These are phyloP conservation scores for Ceuthmochares aereus DNA, from an alignment of 2,113 vertebrate species.

Conservation along the genomic window DNA sequence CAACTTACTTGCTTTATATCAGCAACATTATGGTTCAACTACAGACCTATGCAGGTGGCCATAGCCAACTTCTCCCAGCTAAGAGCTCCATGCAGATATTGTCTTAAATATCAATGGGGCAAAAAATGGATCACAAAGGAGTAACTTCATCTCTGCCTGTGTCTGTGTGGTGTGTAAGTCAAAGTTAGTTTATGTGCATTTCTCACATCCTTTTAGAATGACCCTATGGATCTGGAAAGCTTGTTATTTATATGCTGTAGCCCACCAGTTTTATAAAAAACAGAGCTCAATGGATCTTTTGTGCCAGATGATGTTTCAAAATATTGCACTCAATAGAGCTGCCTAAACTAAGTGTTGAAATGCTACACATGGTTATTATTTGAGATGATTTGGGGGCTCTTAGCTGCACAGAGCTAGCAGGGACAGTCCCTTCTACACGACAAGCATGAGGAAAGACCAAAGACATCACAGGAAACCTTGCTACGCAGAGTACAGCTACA, in stretches of 20 bases:
- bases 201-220: neutral
- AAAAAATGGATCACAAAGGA: neutral
- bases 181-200: neutral
- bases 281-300: neutral
- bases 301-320: neutral
- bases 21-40: neutral
- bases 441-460: neutral
- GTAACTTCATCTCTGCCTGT: neutral
- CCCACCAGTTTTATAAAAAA: neutral
- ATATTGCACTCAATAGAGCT: neutral
- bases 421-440: neutral
- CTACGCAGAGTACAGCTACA: neutral
- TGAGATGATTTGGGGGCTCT: neutral
- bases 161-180: neutral
- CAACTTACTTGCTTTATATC: neutral
- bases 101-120: neutral
- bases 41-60: neutral
- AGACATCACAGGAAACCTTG: neutral
- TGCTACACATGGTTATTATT: neutral
- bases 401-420: neutral
- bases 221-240: neutral
- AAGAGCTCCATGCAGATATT: neutral
- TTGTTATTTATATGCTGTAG: neutral
- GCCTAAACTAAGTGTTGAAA: neutral
- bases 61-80: neutral